Conservation (phyloP, 2,888 invertebrate genomes). For the Campoletis raptor region DNA sequence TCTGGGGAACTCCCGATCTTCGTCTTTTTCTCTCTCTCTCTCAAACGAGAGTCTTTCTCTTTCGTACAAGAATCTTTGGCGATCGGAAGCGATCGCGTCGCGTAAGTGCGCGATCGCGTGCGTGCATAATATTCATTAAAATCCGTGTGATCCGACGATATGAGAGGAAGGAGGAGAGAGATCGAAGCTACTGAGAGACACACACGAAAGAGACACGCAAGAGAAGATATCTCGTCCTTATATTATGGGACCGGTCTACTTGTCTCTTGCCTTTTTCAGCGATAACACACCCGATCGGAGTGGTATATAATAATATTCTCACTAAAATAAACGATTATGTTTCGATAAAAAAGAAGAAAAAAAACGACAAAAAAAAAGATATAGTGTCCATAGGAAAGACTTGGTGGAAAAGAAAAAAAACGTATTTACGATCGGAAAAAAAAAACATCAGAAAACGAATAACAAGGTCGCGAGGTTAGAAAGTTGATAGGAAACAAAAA, state of each 20-base stretch:
- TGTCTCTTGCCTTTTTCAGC: constrained; percentile 52
- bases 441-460: background rate
- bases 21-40: constrained; percentile 28
- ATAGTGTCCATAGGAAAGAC: background rate
- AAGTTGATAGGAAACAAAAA: constrained; percentile 29
- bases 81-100: constrained; percentile 72
- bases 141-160: constrained; percentile 64
- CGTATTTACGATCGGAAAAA: background rate
- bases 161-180: background rate
- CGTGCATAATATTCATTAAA: constrained; percentile 81
- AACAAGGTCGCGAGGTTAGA: constrained; percentile 17
- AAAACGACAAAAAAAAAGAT: too few relatives aligned
- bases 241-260: constrained; percentile 51
- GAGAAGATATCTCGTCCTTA: constrained; percentile 24
- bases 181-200: constrained; percentile 17
- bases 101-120: constrained; percentile 77
- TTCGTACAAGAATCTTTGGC: constrained; percentile 37
- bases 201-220: constrained; percentile 12
- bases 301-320: constrained; percentile 39
- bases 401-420: constrained; percentile 23
- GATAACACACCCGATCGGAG: constrained; percentile 43
- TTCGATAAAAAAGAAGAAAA: constrained; percentile 3
- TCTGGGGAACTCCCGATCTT: constrained; percentile 31
- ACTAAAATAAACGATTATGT: constrained; percentile 51
- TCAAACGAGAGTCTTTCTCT: constrained; percentile 15